Percentiles rank a stretch among this genome's conserved stretches.
Conservation (phyloP, 2,113 vertebrate species). For the Phylloscopus trochiloides region DNA sequence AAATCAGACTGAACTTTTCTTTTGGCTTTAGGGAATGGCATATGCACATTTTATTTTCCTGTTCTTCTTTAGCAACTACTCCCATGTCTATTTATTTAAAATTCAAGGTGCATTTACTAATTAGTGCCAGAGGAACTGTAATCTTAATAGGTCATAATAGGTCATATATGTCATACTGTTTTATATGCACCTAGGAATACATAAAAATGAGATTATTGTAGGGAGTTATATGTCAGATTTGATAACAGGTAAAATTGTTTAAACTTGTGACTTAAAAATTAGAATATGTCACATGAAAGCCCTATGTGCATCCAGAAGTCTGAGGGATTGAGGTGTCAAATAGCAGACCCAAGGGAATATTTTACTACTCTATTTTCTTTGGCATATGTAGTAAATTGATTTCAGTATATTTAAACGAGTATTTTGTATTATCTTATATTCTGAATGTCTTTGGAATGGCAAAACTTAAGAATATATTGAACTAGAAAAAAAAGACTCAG, state of each 20-base stretch:
- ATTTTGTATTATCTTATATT: background rate
- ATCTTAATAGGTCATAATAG: slow-evolving; percentile 33
- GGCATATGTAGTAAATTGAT: background rate
- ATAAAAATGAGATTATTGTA: background rate
- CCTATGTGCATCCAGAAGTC: background rate
- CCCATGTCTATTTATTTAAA: slow-evolving; percentile 32
- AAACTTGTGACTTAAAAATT: background rate
- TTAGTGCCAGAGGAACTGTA: slow-evolving; percentile 27
- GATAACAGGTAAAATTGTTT: background rate
- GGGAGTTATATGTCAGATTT: background rate
- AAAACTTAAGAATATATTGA: background rate
- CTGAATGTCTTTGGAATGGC: background rate
- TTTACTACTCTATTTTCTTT: background rate
- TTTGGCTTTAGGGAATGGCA: background rate
- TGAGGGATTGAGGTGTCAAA: background rate
- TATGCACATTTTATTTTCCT: background rate
- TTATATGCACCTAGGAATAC: background rate
- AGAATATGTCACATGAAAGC: background rate
- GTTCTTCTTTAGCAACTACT: background rate
- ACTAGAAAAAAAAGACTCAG: background rate
- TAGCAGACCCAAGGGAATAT: background rate
- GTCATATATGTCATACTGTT: background rate
- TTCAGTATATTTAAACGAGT: background rate
- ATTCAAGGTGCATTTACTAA: slow-evolving; percentile 42
- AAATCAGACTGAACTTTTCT: slow-evolving; percentile 15